A percentile compares a stretch with the other conserved stretches of the same genome.
Evolutionary conservation across 2,113 vertebrate species (phyloP).

Genomic region (Ciconia stormi): DNA sequence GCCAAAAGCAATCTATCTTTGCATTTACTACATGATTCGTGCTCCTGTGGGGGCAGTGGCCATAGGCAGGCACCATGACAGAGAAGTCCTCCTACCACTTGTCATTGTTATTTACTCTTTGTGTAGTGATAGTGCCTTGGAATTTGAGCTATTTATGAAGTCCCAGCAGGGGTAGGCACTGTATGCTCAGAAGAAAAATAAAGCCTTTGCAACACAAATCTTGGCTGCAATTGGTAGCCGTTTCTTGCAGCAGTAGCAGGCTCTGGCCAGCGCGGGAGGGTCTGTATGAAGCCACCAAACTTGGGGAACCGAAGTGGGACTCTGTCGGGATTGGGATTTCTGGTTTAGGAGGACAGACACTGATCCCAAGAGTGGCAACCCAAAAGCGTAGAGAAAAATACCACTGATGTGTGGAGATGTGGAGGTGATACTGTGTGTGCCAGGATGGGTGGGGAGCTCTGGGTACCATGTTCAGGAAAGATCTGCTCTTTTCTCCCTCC

Average conservation of each 20-base stretch:
- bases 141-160: background rate
- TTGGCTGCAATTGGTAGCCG: background rate
- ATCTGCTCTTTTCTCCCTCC: background rate
- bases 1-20: background rate
- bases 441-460: rapidly evolving
- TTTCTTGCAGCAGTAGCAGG: background rate
- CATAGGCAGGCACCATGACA: background rate
- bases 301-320: background rate
- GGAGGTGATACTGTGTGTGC: background rate
- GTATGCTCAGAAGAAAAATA: background rate
- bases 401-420: background rate
- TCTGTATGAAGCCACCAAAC: background rate
- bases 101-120: background rate
- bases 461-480: background rate
- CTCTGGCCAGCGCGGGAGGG: background rate
- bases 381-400: background rate
- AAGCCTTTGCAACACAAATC: background rate
- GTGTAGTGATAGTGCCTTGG: background rate
- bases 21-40: background rate
- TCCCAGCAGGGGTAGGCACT: background rate
- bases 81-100: background rate
- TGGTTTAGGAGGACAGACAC: background rate
- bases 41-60: background rate
- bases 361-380: background rate
- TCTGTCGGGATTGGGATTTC: background rate